Evolutionary conservation across 2,113 vertebrate species (phyloP).

Genomic region (Apodemus sylvaticus): DNA sequence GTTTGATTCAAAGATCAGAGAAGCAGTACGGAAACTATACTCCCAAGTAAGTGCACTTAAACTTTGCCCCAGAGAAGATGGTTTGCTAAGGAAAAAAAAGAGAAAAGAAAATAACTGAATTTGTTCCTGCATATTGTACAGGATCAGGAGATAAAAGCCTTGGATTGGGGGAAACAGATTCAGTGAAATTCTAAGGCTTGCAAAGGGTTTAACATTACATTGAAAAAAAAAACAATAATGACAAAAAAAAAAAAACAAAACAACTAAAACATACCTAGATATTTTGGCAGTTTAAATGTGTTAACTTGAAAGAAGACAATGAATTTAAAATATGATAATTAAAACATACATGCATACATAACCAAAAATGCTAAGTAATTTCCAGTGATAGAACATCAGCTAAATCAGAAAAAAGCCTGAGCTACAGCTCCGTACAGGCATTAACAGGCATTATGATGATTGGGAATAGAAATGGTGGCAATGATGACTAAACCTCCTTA

Average conservation of each 20-base stretch:
- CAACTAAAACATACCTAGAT: neutral
- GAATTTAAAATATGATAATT: neutral
- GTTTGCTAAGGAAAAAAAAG: neutral
- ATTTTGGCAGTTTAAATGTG: conserved; percentile 29
- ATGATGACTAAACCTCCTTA: neutral
- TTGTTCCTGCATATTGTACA: neutral
- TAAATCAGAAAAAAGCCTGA: neutral
- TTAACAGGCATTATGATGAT: neutral
- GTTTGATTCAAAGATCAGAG: neutral
- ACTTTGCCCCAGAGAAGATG: neutral
- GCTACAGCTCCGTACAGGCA: neutral
- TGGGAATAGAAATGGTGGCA: neutral
- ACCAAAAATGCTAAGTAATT: neutral
- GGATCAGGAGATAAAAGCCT: neutral
- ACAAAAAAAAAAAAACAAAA: neutral
- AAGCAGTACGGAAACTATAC: neutral
- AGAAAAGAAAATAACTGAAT: neutral
- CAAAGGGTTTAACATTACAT: neutral
- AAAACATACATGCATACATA: conserved; percentile 13
- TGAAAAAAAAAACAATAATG: neutral
- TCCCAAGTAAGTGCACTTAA: neutral
- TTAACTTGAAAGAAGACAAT: conserved; percentile 17
- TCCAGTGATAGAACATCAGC: neutral
- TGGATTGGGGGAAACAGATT: neutral
- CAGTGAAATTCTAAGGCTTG: neutral